A percentile compares a stretch with the other conserved stretches of the same genome.
phyloP scores from a whole-genome alignment of 2,113 vertebrate species.

The Eolophus roseicapilla region DNA sequence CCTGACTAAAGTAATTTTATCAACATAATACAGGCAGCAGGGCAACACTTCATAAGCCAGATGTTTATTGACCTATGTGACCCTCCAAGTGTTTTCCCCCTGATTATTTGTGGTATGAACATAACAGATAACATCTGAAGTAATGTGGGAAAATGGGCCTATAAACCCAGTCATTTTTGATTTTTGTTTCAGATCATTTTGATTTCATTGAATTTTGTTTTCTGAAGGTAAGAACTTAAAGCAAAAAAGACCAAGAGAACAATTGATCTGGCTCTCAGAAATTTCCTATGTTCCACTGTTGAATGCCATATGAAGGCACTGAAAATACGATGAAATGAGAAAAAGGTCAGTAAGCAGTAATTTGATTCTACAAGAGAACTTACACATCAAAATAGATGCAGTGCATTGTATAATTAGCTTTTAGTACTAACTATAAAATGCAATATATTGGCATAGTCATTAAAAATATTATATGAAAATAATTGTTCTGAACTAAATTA shows the following conservation, averaged over 20 bases:
- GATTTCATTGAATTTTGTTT: conserved; percentile 35
- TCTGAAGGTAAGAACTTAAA: neutral
- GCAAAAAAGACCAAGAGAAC: neutral
- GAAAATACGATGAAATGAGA: neutral
- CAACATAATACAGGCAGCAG: conserved; percentile 51
- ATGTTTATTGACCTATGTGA: conserved; percentile 66
- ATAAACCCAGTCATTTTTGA: conserved; percentile 42
- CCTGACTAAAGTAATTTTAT: conserved; percentile 63
- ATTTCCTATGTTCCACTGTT: neutral
- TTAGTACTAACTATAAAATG: neutral
- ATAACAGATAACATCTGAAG: conserved; percentile 70
- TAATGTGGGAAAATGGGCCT: conserved; percentile 54
- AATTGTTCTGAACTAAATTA: neutral
- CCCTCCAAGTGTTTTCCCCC: conserved; percentile 53
- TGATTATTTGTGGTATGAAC: conserved; percentile 61
- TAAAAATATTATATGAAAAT: neutral
- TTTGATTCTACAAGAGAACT: neutral
- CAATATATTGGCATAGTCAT: neutral
- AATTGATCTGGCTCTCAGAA: neutral
- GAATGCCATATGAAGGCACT: neutral
- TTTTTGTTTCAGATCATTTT: conserved; percentile 44
- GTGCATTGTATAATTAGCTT: neutral
- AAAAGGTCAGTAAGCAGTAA: neutral
- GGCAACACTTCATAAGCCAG: conserved; percentile 65
- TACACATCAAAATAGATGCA: neutral